Percentiles rank a stretch among this genome's conserved stretches.
These are phyloP conservation scores for Cacatua alba DNA, from an alignment of 2,113 vertebrate genomes.

Conservation along the genomic window DNA sequence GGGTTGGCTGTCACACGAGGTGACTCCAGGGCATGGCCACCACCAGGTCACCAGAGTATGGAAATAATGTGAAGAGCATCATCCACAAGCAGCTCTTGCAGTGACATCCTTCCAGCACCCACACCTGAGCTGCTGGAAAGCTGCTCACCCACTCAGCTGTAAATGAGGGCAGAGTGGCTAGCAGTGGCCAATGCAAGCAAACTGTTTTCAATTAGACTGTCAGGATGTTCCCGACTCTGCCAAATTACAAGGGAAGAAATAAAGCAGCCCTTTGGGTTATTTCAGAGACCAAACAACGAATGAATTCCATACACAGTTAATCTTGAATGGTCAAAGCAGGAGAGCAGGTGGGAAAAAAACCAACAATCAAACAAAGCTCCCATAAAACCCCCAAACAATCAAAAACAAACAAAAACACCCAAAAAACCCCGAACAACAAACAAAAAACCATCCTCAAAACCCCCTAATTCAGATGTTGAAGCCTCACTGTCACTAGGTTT, in stretches of 20 bases:
- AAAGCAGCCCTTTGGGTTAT: accelerated
- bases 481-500: not conserved
- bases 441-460: not conserved
- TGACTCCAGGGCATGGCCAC: not conserved
- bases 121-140: not conserved
- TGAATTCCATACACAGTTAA: not conserved
- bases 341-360: not conserved
- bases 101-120: not conserved
- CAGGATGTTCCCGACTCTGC: not conserved
- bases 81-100: not conserved
- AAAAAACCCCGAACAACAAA: not conserved
- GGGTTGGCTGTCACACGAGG: not conserved
- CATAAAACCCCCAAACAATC: not conserved
- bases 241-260: not conserved
- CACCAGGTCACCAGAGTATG: not conserved
- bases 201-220: not conserved
- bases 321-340: not conserved
- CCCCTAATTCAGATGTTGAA: not conserved
- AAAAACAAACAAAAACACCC: not conserved
- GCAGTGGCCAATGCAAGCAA: not conserved
- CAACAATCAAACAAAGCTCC: not conserved
- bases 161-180: not conserved
- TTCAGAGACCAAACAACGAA: not conserved
- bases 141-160: accelerated
- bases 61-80: not conserved